Percentiles rank a stretch among this genome's conserved stretches.
These are phyloP conservation scores for Chionis minor DNA, from an alignment of 2,113 vertebrate genomes.

Conservation along the genomic window DNA sequence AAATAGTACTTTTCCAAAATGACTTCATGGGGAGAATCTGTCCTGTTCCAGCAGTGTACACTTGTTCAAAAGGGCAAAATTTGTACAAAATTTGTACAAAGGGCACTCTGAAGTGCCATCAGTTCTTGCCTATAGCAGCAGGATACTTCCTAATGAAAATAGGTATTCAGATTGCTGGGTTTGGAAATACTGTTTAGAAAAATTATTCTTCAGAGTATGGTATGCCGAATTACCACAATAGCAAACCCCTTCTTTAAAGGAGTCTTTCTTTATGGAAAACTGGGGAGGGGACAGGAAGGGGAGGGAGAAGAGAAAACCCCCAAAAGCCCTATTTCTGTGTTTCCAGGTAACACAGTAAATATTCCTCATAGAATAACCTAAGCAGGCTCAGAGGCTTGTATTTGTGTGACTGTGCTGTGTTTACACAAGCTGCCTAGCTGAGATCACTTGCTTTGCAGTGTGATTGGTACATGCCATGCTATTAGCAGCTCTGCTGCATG, in stretches of 20 bases:
- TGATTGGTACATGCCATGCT: constrained; percentile 10
- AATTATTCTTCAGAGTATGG: background rate
- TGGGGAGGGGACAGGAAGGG: too few relatives aligned
- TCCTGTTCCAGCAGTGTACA: background rate
- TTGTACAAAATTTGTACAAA: too few relatives aligned
- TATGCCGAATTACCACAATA: background rate
- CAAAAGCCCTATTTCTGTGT: background rate
- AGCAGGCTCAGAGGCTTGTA: background rate
- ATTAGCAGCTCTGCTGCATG: constrained; percentile 29
- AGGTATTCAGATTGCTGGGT: background rate
- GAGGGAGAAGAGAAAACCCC: background rate
- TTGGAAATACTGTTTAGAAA: background rate
- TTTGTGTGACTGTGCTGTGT: constrained; percentile 36
- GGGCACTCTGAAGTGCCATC: background rate
- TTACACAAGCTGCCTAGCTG: constrained; percentile 39
- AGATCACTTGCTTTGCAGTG: constrained; percentile 36
- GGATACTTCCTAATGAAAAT: background rate
- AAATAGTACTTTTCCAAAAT: background rate
- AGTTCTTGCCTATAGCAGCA: background rate
- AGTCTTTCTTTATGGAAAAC: background rate
- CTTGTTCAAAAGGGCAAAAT: background rate
- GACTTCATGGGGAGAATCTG: background rate
- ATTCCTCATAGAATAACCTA: background rate
- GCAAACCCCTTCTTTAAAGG: background rate
- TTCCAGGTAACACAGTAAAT: background rate